phyloP scores from a whole-genome alignment of 2,888 invertebrate species.

The Tachystola acroxantha region DNA sequence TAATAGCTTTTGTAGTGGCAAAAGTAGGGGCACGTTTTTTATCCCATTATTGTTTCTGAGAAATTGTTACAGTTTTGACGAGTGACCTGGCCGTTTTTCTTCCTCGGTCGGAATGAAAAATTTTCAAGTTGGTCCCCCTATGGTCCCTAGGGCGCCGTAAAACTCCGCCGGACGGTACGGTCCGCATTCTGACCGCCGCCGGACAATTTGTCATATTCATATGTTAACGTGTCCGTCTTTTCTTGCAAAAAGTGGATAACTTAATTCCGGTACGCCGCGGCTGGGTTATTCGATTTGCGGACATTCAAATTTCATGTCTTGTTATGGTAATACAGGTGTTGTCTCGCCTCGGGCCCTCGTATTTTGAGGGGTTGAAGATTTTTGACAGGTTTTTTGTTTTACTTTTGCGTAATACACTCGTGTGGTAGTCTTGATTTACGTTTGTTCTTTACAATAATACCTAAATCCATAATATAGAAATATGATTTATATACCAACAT shows the following conservation, averaged over 20 bases:
- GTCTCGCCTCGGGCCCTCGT: constrained; percentile 48
- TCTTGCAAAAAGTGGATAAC: constrained; percentile 77
- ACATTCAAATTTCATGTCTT: constrained; percentile 76
- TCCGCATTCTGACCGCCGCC: constrained; percentile 59
- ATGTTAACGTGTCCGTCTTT: constrained; percentile 77
- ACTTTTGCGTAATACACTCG: no score
- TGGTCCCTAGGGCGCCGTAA: constrained; percentile 72
- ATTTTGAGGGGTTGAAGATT: constrained; percentile 23
- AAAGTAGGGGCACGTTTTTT: constrained; percentile 46
- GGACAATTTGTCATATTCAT: constrained; percentile 79
- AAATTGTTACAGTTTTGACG: constrained; percentile 78
- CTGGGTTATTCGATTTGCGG: constrained; percentile 71
- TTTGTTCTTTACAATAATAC: no score
- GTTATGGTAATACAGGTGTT: constrained; percentile 76
- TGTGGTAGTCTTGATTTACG: no score
- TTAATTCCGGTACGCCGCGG: constrained; percentile 59
- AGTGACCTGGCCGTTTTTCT: constrained; percentile 75
- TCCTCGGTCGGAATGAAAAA: constrained; percentile 73
- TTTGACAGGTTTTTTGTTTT: constrained; percentile 13
- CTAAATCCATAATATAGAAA: no score
- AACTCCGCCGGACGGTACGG: constrained; percentile 62
- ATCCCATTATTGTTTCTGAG: constrained; percentile 77
- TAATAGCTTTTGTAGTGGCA: constrained; percentile 58
- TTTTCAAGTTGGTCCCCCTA: constrained; percentile 73
- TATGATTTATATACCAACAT: no score